These are phyloP conservation scores for Eclectus roratus DNA, from an alignment of 2,113 vertebrate genomes.

Conservation along the genomic window DNA sequence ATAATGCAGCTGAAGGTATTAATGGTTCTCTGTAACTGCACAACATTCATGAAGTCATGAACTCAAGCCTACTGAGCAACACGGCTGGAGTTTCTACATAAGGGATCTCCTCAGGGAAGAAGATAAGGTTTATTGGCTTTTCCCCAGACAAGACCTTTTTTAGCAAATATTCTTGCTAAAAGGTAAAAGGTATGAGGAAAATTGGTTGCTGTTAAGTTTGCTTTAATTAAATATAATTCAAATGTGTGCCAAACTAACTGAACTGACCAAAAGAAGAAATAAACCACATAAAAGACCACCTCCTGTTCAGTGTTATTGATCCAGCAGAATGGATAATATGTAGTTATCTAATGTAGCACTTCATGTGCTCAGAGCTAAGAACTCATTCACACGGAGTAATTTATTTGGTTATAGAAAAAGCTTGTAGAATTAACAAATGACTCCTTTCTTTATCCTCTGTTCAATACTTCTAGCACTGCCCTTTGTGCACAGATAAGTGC, in stretches of 20 bases:
- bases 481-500: slow-evolving; percentile 22
- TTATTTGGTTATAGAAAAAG: neutral
- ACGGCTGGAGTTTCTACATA: neutral
- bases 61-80: neutral
- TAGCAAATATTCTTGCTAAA: neutral
- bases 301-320: neutral
- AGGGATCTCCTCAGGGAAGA: neutral
- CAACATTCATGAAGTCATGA: neutral
- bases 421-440: neutral
- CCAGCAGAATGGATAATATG: neutral
- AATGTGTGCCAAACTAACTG: neutral
- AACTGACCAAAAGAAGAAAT: neutral
- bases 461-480: neutral
- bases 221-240: neutral
- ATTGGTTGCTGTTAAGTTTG: neutral
- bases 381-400: neutral
- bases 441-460: neutral
- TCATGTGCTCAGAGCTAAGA: neutral
- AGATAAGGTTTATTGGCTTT: neutral
- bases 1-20: neutral
- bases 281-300: neutral
- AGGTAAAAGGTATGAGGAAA: neutral
- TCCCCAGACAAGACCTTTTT: neutral
- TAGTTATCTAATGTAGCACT: neutral
- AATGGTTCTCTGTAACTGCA: neutral